Base-by-base conservation (phyloP, 2,797 vertebrate genomes). In the Lacerta bilineata region DNA sequence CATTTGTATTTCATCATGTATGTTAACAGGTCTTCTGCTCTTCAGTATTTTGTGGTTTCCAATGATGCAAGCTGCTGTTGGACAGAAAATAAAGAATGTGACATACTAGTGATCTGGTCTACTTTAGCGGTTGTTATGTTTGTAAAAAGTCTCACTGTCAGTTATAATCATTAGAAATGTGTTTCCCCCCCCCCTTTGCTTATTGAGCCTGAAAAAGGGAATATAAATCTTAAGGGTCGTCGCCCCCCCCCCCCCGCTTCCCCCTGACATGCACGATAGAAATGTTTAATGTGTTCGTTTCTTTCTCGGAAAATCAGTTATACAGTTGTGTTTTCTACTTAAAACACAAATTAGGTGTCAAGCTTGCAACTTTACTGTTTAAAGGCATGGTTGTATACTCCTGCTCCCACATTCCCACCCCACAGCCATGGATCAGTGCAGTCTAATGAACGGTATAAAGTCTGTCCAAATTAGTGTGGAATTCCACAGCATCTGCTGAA, bases 1-100 rank as follows among this genome's bases (percentile, higher is more conserved):
- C 90, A 72, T 95, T 95, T 93, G 89, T 94, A 87, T 94, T 96
- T 95, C 95, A 92, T 96, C 95, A 92, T 95, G 92, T 93, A 93
- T 95, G 94, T 94, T 94, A 96, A 96, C 89, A 93, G 94, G 91
- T 87, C 87, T 5, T 75, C 20, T 39, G 8, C 9, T 77, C 66
- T 46, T 75, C 86, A 69, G n/a, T 50, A 27, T 88, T 87, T 71
- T 84, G 46, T 43, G 55, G 41, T 2, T 80, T 43, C 10, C 15
- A 71, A 1, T 79, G 39, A 79, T 36, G 76, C 33, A 84, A 71
- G n/a, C 20, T 72, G 39, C 36, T 85, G 20, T 80, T 85, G 29
- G 55, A 64, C 72, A 89, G 1, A 36, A 50, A 84, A 59, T 69
- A 59, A 78, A 43, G 50, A 74, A 61, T 9, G 27, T 84, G 46